phyloP scores from a whole-genome alignment of 1,140 invertebrate species.

The Rhyzopertha dominica region DNA sequence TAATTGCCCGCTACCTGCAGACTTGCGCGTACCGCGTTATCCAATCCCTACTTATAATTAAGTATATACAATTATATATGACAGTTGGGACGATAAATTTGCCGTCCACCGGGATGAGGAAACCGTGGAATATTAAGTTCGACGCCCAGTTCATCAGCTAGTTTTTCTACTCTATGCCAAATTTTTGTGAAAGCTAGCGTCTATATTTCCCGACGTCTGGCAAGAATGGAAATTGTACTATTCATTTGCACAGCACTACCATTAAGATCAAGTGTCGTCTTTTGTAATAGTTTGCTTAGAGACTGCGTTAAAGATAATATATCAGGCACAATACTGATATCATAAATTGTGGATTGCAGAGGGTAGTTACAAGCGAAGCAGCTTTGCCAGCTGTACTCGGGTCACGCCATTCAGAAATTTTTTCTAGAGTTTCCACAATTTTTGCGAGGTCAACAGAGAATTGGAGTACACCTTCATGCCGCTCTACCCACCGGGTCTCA shows the following conservation, averaged over 20 bases:
- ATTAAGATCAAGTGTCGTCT: conserved; percentile 8
- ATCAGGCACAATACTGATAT: conserved; percentile 1
- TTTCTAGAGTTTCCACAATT: background rate
- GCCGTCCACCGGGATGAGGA: background rate
- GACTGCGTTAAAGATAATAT: conserved; percentile 5
- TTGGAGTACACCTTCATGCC: conserved; percentile 1
- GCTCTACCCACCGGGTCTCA: conserved; percentile 8
- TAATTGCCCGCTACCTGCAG: no score
- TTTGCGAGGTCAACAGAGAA: conserved; percentile 4
- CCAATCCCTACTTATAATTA: no score
- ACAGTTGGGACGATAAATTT: conserved; percentile 6
- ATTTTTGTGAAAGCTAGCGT: background rate
- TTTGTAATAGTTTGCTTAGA: conserved; percentile 4
- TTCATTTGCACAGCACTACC: conserved; percentile 2
- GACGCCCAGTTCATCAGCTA: conserved; percentile 6
- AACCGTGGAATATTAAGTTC: conserved; percentile 1
- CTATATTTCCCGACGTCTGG: conserved; percentile 4
- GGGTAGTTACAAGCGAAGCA: background rate
- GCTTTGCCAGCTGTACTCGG: background rate
- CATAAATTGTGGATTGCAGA: conserved; percentile 3
- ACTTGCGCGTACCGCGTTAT: no score
- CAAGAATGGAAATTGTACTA: conserved; percentile 7
- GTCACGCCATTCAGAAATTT: conserved; percentile 8
- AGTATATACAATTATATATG: no score
- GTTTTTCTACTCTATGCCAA: background rate